phyloP scores from a whole-genome alignment of 1,140 invertebrate species.

The Zaprionus inermis region DNA sequence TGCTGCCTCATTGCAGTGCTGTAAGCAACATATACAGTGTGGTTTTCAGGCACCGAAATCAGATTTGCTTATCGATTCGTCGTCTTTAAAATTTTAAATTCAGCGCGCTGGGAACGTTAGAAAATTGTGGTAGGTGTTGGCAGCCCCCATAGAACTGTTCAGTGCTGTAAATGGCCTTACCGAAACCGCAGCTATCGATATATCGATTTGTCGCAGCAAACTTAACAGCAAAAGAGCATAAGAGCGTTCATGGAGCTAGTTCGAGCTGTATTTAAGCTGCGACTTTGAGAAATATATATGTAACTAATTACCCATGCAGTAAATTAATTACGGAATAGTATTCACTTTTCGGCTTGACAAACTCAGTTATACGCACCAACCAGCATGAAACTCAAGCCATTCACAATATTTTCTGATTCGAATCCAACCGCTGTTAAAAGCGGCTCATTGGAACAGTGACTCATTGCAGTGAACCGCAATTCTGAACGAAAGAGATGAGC shows the following conservation, averaged over 20 bases:
- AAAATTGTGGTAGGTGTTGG: no score
- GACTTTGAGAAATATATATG: background rate
- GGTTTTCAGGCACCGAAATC: no score
- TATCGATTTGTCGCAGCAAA: background rate
- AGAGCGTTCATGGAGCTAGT: background rate
- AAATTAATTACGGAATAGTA: background rate
- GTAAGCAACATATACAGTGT: background rate
- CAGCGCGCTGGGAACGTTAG: no score
- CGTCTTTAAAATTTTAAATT: no score
- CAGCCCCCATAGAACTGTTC: no score
- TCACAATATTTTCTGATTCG: background rate
- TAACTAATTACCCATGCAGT: background rate
- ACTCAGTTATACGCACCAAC: background rate
- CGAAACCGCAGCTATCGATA: background rate
- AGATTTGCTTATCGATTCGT: background rate
- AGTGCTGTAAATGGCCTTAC: no score
- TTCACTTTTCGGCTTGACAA: background rate
- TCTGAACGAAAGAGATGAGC: conserved; percentile 6
- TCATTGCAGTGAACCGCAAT: background rate
- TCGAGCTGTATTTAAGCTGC: background rate
- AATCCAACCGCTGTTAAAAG: background rate
- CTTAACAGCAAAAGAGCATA: background rate
- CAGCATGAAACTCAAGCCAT: background rate
- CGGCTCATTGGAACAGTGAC: conserved; percentile 5
- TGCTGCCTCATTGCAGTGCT: background rate